Base-by-base conservation (phyloP, 2,888 invertebrate species). In the Aricia artaxerxes region DNA sequence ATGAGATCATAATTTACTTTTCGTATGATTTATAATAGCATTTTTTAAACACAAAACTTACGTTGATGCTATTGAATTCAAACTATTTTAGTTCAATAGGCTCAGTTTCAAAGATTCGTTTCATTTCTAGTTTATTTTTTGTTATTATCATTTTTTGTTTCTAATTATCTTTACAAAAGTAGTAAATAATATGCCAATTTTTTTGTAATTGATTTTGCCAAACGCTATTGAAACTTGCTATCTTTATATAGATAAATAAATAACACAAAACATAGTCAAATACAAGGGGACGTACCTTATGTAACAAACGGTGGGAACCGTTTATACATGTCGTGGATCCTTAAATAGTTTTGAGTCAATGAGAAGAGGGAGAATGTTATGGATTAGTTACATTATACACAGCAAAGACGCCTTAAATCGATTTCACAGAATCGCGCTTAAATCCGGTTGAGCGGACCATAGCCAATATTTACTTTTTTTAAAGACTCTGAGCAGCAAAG, bases 341-440 rank as follows among this genome's bases (percentile, higher is more conserved):
- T 94, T 94, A 94, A 92, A 91, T 89, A 93, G 93, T 94, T 93
- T 94, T 92, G 93, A 92, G 89, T 92, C 91, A 92, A 92, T 90
- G 91, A 90, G 91, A 92, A 92, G 92, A 92, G 92, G 93, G 94
- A 94, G 94, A 94, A 94, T 94, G 93, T 94, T 94, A 94, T 94
- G 94, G 93, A 94, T 94, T 94, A 94, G 94, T 94, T 90, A 92
- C 90, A 92, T 89, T 89, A 89, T 88, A 91, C 87, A 88, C 89
- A 87, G 86, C 86, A 89, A 83, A 83, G 86, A 83, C 73, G 69
- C 77, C 81, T 78, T 82, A 85, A 81, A 86, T 82, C 82, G 80
- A 85, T 84, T 86, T 87, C 90, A 87, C 87, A 88, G 87, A 88
- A 89, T 89, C 88, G 87, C 87, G 88, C 85, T 82, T 80, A 75